These are phyloP conservation scores for Pasiphila rectangulata DNA, from an alignment of 2,888 invertebrate genomes.

Conservation along the genomic window DNA sequence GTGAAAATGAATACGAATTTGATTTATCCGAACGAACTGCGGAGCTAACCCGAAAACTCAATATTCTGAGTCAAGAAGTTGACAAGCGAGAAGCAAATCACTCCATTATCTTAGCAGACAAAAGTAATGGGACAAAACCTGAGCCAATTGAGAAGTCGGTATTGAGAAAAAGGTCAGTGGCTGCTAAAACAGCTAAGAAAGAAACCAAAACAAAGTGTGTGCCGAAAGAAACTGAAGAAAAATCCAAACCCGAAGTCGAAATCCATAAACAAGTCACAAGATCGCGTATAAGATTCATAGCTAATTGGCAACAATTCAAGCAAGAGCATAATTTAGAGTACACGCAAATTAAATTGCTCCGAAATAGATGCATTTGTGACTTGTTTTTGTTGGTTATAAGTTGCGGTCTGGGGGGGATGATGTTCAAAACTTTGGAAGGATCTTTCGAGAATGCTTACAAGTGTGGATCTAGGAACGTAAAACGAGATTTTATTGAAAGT, in stretches of 20 bases:
- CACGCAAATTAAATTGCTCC: conserved; percentile 71
- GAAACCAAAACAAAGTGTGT: conserved; percentile 42
- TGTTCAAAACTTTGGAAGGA: conserved; percentile 91
- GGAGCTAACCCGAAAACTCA: conserved; percentile 68
- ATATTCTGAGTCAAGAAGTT: conserved; percentile 66
- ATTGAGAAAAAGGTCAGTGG: conserved; percentile 56
- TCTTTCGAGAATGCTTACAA: conserved; percentile 92
- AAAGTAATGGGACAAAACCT: conserved; percentile 32
- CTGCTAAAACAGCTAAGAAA: conserved; percentile 42
- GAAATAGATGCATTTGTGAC: conserved; percentile 85
- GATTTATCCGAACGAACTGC: conserved; percentile 71
- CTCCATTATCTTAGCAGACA: conserved; percentile 51
- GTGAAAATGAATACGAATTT: conserved; percentile 77
- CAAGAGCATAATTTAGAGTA: conserved; percentile 80
- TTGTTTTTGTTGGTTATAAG: conserved; percentile 85
- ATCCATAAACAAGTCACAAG: conserved; percentile 47
- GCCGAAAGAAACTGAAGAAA: conserved; percentile 46
- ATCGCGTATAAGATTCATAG: conserved; percentile 68
- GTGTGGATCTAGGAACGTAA: conserved; percentile 92
- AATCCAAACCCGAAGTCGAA: conserved; percentile 41
- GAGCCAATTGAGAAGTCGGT: conserved; percentile 45
- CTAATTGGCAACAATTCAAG: conserved; percentile 82
- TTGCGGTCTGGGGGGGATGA: conserved; percentile 89
- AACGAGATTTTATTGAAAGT: conserved; percentile 91
- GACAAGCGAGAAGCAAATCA: conserved; percentile 51